phyloP scores from a whole-genome alignment of 2,113 vertebrate species.

The Lucifuga dentata region DNA sequence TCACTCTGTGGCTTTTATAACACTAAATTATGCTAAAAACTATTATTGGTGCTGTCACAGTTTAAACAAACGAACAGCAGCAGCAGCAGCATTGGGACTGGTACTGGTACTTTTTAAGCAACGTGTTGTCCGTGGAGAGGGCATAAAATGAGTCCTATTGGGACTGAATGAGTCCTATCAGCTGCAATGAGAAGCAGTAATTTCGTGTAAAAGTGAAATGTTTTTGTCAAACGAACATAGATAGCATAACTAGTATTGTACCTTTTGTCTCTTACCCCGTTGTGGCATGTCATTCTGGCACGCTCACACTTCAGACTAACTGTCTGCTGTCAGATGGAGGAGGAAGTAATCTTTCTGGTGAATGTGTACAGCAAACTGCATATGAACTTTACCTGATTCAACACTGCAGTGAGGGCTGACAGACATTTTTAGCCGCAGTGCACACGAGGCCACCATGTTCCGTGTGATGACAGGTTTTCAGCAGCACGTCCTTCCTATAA shows the following conservation, averaged over 20 bases:
- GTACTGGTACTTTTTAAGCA: no score
- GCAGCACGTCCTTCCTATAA: slow-evolving; percentile 15
- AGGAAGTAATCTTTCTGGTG: slow-evolving; percentile 52
- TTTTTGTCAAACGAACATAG: slow-evolving; percentile 4
- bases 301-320: slow-evolving; percentile 10
- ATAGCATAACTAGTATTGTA: slow-evolving; percentile 15
- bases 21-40: neutral
- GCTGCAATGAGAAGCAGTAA: neutral
- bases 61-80: neutral
- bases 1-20: no score
- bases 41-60: neutral
- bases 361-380: slow-evolving; percentile 44
- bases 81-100: neutral
- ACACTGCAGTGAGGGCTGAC: slow-evolving; percentile 22
- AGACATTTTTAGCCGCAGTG: neutral
- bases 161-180: no score
- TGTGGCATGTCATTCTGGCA: slow-evolving; percentile 16
- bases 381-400: slow-evolving; percentile 34
- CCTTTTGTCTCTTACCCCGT: neutral
- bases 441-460: neutral
- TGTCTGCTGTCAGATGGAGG: slow-evolving; percentile 17
- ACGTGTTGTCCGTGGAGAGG: no score
- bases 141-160: no score
- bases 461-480: slow-evolving; percentile 24
- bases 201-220: neutral